These are phyloP conservation scores for Hylia prasina DNA, from an alignment of 2,113 vertebrate species.

Conservation along the genomic window DNA sequence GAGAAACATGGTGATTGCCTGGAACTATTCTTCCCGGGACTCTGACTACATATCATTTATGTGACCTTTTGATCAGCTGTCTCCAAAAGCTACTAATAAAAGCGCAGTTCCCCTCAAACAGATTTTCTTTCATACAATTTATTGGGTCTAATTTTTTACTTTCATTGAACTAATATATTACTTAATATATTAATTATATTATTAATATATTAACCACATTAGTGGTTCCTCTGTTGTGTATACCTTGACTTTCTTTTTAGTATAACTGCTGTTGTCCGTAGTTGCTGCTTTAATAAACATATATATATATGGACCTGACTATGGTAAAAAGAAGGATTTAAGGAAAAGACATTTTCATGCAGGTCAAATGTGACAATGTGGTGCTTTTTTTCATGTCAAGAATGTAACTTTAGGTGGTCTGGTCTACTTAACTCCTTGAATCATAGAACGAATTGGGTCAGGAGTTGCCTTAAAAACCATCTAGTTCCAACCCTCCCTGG, in stretches of 20 bases:
- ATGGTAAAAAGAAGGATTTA: not conserved
- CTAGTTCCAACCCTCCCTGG: not conserved
- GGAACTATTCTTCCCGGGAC: not conserved
- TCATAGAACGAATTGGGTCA: not conserved
- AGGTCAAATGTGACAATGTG: not conserved
- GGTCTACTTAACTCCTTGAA: not conserved
- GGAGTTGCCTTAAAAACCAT: not conserved
- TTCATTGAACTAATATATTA: not conserved
- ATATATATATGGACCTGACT: not conserved
- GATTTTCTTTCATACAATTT: not conserved
- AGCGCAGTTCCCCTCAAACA: not conserved
- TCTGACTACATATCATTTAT: not conserved
- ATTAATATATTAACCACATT: not conserved
- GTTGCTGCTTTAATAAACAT: not conserved
- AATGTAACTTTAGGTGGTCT: not conserved
- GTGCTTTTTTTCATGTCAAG: not conserved
- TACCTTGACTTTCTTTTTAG: not conserved
- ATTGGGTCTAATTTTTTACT: not conserved
- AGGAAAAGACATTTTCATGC: not conserved
- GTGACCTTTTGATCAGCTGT: not conserved
- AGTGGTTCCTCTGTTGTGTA: not conserved
- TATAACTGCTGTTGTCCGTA: not conserved
- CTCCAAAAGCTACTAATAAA: not conserved
- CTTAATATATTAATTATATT: too few species aligned
- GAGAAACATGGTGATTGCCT: not conserved